Percentiles rank a stretch among this genome's conserved stretches.
phyloP scores from a whole-genome alignment of 2,113 vertebrate species.

The Nerophis lumbriciformis region DNA sequence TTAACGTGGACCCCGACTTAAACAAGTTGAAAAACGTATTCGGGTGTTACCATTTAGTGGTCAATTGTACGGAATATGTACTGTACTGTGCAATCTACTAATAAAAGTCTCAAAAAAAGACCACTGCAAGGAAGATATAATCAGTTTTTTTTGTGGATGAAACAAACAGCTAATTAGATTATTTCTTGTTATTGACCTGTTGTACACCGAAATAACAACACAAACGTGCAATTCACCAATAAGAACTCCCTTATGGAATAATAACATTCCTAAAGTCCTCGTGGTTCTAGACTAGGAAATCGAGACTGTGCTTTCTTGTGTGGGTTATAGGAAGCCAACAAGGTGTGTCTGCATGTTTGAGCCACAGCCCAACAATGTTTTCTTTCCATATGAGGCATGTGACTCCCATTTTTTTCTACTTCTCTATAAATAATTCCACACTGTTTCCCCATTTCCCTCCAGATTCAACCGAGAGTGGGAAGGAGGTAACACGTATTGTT shows the following conservation, averaged over 20 bases:
- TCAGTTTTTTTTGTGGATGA: too few species aligned
- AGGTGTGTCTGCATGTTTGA: conserved; percentile 48
- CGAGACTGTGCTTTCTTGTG: conserved; percentile 44
- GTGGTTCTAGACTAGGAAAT: conserved; percentile 24
- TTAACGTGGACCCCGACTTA: too few species aligned
- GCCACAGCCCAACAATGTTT: conserved; percentile 13
- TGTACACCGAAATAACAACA: neutral
- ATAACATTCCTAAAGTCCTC: neutral
- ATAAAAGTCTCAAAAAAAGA: too few species aligned
- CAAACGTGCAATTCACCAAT: neutral
- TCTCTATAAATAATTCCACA: neutral
- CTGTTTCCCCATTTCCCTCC: conserved; percentile 8
- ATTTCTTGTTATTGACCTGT: too few species aligned
- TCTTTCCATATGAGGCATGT: neutral
- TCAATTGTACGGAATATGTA: too few species aligned
- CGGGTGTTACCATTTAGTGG: too few species aligned
- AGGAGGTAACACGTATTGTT: conserved; percentile 40
- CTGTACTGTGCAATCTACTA: too few species aligned
- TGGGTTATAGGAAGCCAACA: conserved; percentile 38
- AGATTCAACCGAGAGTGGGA: conserved; percentile 55
- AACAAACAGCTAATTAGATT: too few species aligned
- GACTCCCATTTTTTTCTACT: neutral
- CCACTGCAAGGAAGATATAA: neutral
- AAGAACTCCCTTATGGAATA: neutral
- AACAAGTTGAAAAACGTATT: too few species aligned